Evolutionary conservation across 2,113 vertebrate species (phyloP).

Genomic region (Boleophthalmus pectinirostris): DNA sequence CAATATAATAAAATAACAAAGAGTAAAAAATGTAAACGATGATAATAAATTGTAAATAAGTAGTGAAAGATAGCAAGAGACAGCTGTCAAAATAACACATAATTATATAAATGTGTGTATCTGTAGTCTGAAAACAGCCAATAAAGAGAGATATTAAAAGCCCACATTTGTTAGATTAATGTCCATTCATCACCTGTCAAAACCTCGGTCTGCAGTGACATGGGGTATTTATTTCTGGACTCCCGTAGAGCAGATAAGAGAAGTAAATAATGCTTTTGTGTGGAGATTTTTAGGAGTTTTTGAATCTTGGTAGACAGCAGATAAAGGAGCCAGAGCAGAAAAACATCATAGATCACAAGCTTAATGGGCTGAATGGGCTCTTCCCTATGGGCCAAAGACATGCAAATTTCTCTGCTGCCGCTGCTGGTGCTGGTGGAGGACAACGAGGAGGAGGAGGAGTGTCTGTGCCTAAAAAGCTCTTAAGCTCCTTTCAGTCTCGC

Average conservation of each 20-base stretch:
- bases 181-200: background rate
- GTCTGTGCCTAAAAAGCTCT: slow-evolving; percentile 19
- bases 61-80: too few species aligned
- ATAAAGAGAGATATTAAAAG: background rate
- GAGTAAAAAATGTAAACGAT: too few species aligned
- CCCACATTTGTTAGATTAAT: background rate
- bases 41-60: too few species aligned
- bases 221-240: background rate
- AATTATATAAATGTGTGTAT: too few species aligned
- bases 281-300: slow-evolving; percentile 1
- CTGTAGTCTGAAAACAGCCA: background rate
- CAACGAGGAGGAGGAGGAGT: background rate
- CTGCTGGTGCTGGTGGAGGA: background rate
- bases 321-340: slow-evolving; percentile 11
- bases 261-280: background rate
- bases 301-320: slow-evolving; percentile 7
- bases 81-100: too few species aligned
- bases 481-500: slow-evolving; percentile 41
- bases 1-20: too few species aligned
- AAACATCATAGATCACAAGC: slow-evolving; percentile 11
- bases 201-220: background rate
- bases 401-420: slow-evolving; percentile 23
- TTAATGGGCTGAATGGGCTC: slow-evolving; percentile 26
- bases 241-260: background rate
- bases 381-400: slow-evolving; percentile 20